phyloP scores from a whole-genome alignment of 2,797 vertebrate species.

The Columba guinea region DNA sequence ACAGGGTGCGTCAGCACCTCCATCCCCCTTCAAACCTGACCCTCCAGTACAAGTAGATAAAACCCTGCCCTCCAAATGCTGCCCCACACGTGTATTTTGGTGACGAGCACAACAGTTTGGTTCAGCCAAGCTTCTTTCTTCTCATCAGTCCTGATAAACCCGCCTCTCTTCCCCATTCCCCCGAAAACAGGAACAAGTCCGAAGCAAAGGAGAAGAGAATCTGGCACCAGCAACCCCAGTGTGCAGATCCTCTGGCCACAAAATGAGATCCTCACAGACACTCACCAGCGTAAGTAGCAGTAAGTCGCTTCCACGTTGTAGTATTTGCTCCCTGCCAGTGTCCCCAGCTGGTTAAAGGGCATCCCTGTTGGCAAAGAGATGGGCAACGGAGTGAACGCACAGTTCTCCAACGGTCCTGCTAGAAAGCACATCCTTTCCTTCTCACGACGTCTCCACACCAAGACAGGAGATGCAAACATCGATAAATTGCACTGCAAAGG shows the following conservation, averaged over 20 bases:
- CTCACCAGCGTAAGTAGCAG: conserved; percentile 97
- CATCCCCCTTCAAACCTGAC: not conserved
- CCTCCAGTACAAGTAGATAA: not conserved
- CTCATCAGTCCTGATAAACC: not conserved
- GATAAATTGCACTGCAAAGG: not conserved
- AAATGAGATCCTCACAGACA: not conserved
- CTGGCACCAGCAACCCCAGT: not conserved
- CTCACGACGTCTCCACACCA: not conserved
- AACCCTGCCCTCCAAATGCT: not conserved
- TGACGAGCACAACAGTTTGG: fast-evolving
- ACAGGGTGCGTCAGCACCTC: not conserved
- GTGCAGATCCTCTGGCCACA: not conserved
- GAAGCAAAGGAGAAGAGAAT: not conserved
- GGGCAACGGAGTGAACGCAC: not conserved
- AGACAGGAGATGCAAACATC: not conserved
- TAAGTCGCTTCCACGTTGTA: conserved; percentile 97
- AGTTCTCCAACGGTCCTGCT: not conserved
- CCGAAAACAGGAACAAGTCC: not conserved
- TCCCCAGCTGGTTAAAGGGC: conserved; percentile 98
- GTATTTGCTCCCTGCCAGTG: conserved; percentile 93
- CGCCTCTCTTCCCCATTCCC: not conserved
- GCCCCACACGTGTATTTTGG: not conserved
- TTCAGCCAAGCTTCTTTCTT: fast-evolving
- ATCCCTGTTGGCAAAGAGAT: conserved; percentile 81
- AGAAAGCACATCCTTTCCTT: not conserved